A percentile compares a stretch with the other conserved stretches of the same genome.
phyloP scores from a whole-genome alignment of 2,113 vertebrate genomes.

The Thamnophis sirtalis region DNA sequence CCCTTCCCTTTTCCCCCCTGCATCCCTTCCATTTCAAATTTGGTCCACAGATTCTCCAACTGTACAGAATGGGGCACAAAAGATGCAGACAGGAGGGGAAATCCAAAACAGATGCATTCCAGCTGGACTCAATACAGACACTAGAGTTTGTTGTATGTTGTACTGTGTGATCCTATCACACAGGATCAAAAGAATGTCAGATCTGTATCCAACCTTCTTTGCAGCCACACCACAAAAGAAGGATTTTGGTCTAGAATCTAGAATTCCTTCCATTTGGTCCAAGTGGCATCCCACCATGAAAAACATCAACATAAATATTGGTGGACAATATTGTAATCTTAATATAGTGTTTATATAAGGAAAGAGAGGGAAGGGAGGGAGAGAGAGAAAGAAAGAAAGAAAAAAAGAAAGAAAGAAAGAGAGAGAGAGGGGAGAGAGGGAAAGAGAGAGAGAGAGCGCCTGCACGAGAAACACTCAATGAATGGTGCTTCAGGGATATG shows the following conservation, averaged over 20 bases:
- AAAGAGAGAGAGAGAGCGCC: too few species aligned
- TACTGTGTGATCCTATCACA: not conserved
- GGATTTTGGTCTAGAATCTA: not conserved
- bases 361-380: too few species aligned
- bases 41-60: not conserved
- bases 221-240: not conserved
- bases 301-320: not conserved
- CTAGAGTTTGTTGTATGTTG: not conserved
- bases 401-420: too few species aligned
- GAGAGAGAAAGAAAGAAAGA: too few species aligned
- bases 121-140: not conserved
- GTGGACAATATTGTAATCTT: not conserved
- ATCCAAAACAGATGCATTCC: not conserved
- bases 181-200: not conserved
- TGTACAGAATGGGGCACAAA: not conserved
- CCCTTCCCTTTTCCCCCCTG: not conserved
- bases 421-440: not conserved
- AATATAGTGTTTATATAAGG: not conserved
- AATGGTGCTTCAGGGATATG: not conserved
- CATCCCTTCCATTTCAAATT: not conserved
- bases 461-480: not conserved
- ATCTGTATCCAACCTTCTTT: not conserved
- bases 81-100: not conserved
- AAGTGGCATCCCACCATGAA: not conserved
- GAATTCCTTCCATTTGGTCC: not conserved